Conservation (phyloP, 2,888 invertebrate genomes). For the Drosophila mettleri region DNA sequence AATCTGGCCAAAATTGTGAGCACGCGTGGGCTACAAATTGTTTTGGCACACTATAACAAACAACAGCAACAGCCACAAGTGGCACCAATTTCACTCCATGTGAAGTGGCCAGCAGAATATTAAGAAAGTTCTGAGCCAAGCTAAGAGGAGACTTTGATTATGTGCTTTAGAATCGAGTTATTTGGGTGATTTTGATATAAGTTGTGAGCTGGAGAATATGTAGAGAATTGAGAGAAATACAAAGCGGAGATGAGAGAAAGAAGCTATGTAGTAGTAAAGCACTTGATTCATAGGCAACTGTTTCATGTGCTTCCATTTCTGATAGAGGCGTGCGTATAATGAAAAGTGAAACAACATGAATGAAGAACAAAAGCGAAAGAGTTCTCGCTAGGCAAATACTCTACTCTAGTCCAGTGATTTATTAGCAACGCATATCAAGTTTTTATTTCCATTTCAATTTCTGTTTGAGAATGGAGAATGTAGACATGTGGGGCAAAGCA, state of each 20-base stretch:
- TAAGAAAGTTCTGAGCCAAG: constrained; percentile 4
- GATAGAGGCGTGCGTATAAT: too few relatives aligned
- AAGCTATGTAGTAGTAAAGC: constrained; percentile 1
- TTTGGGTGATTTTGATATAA: constrained; percentile 3
- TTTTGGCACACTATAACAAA: constrained; percentile 47
- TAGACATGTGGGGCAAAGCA: background rate
- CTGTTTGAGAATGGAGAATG: background rate
- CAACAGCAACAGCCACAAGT: constrained; percentile 27
- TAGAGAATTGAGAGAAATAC: background rate
- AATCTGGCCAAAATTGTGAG: constrained; percentile 47
- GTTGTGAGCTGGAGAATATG: background rate
- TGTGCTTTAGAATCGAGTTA: background rate
- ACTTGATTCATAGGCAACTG: background rate
- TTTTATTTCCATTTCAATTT: background rate
- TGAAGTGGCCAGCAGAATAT: constrained; percentile 35
- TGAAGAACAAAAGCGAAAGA: background rate
- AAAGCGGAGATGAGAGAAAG: background rate
- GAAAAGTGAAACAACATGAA: too few relatives aligned
- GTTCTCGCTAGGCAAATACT: background rate
- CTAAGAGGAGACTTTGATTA: background rate
- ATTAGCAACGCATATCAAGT: background rate
- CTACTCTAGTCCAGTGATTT: background rate
- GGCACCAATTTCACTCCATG: constrained; percentile 60
- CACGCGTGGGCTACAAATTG: constrained; percentile 60
- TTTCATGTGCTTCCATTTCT: background rate